Evolutionary conservation across 1,140 invertebrate species (phyloP).

Genomic region (Eumeta japonica): DNA sequence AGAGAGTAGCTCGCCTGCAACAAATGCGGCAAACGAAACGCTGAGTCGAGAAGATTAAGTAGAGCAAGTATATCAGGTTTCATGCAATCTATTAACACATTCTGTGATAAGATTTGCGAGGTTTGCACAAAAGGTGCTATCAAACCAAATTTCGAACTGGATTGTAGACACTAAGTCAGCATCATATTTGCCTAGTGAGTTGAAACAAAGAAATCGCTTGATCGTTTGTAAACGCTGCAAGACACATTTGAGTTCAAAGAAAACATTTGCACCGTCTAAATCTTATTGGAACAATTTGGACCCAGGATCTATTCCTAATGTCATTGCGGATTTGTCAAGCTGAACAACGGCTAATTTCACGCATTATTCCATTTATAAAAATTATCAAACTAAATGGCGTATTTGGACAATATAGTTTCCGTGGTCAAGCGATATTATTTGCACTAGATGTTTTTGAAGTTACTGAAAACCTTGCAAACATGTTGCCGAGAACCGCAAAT

Average conservation of each 20-base stretch:
- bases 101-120: conserved; percentile 12
- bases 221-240: conserved; percentile 9
- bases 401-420: conserved; percentile 16
- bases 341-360: conserved; percentile 7
- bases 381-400: conserved; percentile 10
- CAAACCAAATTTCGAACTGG: conserved; percentile 8
- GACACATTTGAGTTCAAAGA: conserved; percentile 5
- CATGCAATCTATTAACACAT: conserved; percentile 11
- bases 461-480: conserved; percentile 14
- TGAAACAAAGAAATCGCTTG: conserved; percentile 2
- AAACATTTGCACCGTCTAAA: conserved; percentile 7
- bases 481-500: conserved; percentile 11
- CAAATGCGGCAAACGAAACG: conserved; percentile 12
- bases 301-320: background rate
- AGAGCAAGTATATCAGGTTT: conserved; percentile 10
- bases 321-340: conserved; percentile 6
- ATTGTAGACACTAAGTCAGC: conserved; percentile 3
- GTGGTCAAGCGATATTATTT: conserved; percentile 16
- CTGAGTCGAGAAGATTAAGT: conserved; percentile 8
- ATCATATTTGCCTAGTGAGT: conserved; percentile 6
- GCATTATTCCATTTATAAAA: conserved; percentile 13
- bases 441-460: conserved; percentile 18
- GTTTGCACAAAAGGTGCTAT: conserved; percentile 13
- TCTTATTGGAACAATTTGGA: conserved; percentile 16
- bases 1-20: conserved; percentile 8